A percentile compares a stretch with the other conserved stretches of the same genome.
These are phyloP conservation scores for Stictocephala bisonia DNA, from an alignment of 2,888 invertebrate genomes.

Conservation along the genomic window DNA sequence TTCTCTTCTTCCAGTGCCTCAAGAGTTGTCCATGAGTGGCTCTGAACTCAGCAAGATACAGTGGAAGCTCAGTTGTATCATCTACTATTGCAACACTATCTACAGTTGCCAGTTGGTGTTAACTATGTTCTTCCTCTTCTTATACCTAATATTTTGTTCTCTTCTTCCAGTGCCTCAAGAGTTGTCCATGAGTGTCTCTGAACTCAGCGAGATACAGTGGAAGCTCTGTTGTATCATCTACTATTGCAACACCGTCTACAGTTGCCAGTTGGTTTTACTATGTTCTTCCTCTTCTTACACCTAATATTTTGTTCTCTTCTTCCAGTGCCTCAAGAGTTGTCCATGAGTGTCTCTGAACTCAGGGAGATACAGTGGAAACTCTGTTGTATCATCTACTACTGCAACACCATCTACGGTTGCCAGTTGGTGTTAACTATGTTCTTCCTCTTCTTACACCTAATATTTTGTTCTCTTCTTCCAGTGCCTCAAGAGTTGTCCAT, in stretches of 20 bases:
- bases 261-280: not conserved
- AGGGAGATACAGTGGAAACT: slow-evolving; percentile 29
- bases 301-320: no score
- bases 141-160: no score
- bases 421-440: not conserved
- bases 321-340: slow-evolving; percentile 18
- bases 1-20: slow-evolving; percentile 14
- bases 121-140: not conserved
- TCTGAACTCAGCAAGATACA: slow-evolving; percentile 15
- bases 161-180: slow-evolving; percentile 23
- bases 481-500: slow-evolving; percentile 17
- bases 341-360: not conserved
- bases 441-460: not conserved
- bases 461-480: no score
- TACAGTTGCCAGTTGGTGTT: not conserved
- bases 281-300: not conserved
- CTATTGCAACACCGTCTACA: slow-evolving; percentile 19
- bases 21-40: not conserved
- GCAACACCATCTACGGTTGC: slow-evolving; percentile 22
- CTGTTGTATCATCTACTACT: slow-evolving; percentile 8
- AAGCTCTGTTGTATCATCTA: slow-evolving; percentile 10
- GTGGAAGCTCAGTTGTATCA: slow-evolving; percentile 8
- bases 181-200: not conserved
- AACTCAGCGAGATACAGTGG: slow-evolving; percentile 26
- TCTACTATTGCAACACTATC: slow-evolving; percentile 20